Evolutionary conservation across 2,888 invertebrate species (phyloP).

Genomic region (Dynastes hyllus): DNA sequence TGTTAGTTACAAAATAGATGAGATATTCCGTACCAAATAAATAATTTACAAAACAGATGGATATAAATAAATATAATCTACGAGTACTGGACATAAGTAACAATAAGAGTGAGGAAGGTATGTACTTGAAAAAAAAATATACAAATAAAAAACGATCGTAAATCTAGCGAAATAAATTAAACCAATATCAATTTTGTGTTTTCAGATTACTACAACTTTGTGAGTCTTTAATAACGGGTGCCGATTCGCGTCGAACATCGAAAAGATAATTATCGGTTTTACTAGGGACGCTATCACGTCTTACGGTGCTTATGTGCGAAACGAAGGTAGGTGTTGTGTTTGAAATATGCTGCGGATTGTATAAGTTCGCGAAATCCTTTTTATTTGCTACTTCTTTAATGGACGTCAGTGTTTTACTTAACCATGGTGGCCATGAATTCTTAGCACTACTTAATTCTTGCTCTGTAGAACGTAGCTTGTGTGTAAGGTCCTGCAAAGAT

Average conservation of each 20-base stretch:
- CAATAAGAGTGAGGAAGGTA: not conserved
- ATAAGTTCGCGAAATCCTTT: slow-evolving; percentile 68
- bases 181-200: slow-evolving; percentile 61
- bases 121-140: slow-evolving; percentile 5
- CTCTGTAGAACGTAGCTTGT: slow-evolving; percentile 88
- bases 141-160: slow-evolving; percentile 13
- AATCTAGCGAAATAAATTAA: slow-evolving; percentile 53
- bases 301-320: slow-evolving; percentile 68
- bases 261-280: slow-evolving; percentile 60
- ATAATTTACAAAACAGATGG: slow-evolving; percentile 3
- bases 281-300: slow-evolving; percentile 72
- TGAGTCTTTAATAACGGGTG: slow-evolving; percentile 69
- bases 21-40: not conserved
- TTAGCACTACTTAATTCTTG: slow-evolving; percentile 83
- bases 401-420: slow-evolving; percentile 91
- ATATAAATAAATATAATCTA: slow-evolving; percentile 1
- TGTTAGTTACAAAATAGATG: not conserved
- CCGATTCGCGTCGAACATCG: slow-evolving; percentile 66
- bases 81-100: slow-evolving; percentile 4
- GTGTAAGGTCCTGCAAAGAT: slow-evolving; percentile 84
- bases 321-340: slow-evolving; percentile 67
- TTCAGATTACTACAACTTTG: slow-evolving; percentile 70
- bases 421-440: slow-evolving; percentile 93
- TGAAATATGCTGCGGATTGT: slow-evolving; percentile 61
- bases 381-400: slow-evolving; percentile 84